Evolutionary conservation across 1,140 invertebrate species (phyloP), one percentile per base, ranked within the genome.

Genomic region (Pseudomyrmex concolor): DNA sequence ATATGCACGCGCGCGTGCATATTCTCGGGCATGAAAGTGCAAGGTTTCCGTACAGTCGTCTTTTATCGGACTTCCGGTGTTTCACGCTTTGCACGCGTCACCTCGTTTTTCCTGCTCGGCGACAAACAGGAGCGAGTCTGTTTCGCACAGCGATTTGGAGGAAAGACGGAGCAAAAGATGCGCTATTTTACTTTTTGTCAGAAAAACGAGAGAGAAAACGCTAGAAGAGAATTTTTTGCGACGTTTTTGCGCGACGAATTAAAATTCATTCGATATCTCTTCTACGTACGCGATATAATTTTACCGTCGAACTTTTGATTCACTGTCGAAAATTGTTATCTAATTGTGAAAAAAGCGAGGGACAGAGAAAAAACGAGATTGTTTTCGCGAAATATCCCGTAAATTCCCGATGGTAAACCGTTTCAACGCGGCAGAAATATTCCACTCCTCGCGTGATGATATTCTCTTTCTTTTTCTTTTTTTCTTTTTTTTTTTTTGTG

Each of bases 51-150:
- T 10, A 62, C 55, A 13, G 19, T 3, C 17, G 19, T 59, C 54
- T 71, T 63, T 72, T 80, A 80, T 72, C 77, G 19, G 54, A 71
- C 76, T 71, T 71, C 66, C 66, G 51, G 76, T 80, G 43, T 84
- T 84, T 84, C 72, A 84, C 67, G 50, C 34, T n/a, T n/a, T 43
- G 19, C 59, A 60, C 51, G 50, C 73, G 66, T 12, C 15, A 25
- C 17, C 4, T 55, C 25, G 17, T 55, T 77, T 55, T 34, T 17
- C 12, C n/a, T 51, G 17, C n/a, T 1, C 25, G 12, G 50, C 48
- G 73, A 43, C 12, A 54, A 64, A 77, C 43, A 22, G n/a, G 7
- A 77, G n/a, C 13, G 4, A 0, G 12, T 13, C 25, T 22, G 25
- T 10, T 22, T 25, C 4, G 50, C 73, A 43, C 45, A 55, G 34